These are phyloP conservation scores for Drosophila kuntzei DNA, from an alignment of 2,888 invertebrate genomes.

Conservation along the genomic window DNA sequence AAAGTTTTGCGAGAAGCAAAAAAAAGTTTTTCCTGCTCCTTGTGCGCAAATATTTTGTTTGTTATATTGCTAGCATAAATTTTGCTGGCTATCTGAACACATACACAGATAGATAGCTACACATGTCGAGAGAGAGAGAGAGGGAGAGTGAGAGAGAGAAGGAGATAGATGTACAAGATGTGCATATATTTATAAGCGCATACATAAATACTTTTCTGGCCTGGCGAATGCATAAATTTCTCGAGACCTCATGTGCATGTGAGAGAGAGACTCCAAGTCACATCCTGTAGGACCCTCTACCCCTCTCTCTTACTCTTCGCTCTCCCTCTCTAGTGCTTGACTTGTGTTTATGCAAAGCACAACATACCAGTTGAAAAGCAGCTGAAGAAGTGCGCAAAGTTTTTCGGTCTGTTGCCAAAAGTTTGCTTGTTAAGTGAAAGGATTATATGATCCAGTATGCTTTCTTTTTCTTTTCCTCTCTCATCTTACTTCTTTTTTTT, in stretches of 20 bases:
- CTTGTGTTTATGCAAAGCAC: constrained; percentile 77
- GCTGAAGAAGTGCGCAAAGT: constrained; percentile 52
- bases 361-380: constrained; percentile 54
- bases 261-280: constrained; percentile 49
- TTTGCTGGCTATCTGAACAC: constrained; percentile 75
- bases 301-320: neutral
- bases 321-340: constrained; percentile 46
- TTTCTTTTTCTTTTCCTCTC: constrained; percentile 18
- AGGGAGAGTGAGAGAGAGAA: neutral
- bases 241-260: constrained; percentile 48
- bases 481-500: constrained; percentile 18
- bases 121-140: constrained; percentile 11
- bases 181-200: constrained; percentile 78
- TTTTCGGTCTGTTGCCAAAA: constrained; percentile 75
- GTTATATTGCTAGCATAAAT: constrained; percentile 78
- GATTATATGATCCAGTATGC: constrained; percentile 74
- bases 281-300: constrained; percentile 38
- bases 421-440: constrained; percentile 81
- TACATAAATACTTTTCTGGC: constrained; percentile 76
- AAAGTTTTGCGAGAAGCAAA: constrained; percentile 54
- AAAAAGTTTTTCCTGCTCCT: constrained; percentile 66
- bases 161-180: constrained; percentile 34
- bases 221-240: constrained; percentile 77
- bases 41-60: constrained; percentile 77
- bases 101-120: constrained; percentile 23